Evolutionary conservation across 30 jellyfish, hydroid and myxozoan genomes (phyloP).

Genomic region (Pelagia noctiluca): DNA sequence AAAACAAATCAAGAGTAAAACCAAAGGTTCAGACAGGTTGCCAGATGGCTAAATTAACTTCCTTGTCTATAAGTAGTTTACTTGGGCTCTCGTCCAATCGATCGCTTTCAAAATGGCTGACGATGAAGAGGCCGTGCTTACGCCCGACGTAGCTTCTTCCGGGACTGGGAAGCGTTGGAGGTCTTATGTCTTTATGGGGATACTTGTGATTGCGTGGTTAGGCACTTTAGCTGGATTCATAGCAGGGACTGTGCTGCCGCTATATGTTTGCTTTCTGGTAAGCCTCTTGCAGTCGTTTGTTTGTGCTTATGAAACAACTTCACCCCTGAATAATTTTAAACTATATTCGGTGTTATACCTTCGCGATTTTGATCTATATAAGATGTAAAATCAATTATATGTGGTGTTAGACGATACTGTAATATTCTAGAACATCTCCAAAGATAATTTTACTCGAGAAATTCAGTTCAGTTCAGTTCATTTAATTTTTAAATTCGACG

Average conservation of each 20-base stretch:
- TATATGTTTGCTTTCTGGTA: conserved; percentile 77
- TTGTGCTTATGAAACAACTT: background rate
- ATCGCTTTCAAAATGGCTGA: background rate
- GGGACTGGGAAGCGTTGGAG: conserved; percentile 34
- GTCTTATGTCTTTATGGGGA: conserved; percentile 61
- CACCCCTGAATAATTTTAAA: background rate
- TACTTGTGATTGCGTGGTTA: conserved; percentile 46
- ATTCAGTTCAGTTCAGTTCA: too few relatives aligned
- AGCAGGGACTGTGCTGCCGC: conserved; percentile 58
- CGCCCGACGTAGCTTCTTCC: conserved; percentile 12
- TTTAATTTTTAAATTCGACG: too few relatives aligned
- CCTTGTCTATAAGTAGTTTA: too few relatives aligned
- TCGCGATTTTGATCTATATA: background rate
- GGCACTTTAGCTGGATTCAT: conserved; percentile 59
- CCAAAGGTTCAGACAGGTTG: too few relatives aligned
- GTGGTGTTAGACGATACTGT: too few relatives aligned
- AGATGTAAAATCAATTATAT: too few relatives aligned
- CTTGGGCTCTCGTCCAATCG: background rate
- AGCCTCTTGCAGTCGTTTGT: conserved; percentile 6
- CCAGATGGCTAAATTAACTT: too few relatives aligned
- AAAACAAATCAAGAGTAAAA: too few relatives aligned
- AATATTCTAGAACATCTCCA: too few relatives aligned
- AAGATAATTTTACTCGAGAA: too few relatives aligned
- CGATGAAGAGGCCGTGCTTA: conserved; percentile 21
- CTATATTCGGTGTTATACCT: background rate